Percentiles rank a stretch among this genome's conserved stretches.
These are phyloP conservation scores for Thumatha senex DNA, from an alignment of 2,888 invertebrate genomes.

Conservation along the genomic window DNA sequence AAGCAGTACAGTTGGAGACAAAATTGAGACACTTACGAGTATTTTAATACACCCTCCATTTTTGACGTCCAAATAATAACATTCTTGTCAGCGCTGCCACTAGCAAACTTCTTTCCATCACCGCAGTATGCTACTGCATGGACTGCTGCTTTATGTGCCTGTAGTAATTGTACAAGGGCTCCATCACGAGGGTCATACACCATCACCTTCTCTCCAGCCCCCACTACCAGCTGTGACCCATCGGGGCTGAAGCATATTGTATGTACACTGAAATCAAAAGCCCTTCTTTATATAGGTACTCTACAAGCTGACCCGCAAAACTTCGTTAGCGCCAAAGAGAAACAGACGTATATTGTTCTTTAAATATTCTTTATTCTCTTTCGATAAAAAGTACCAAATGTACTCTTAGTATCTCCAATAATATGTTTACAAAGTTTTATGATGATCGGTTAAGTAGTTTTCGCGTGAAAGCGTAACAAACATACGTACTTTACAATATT, in stretches of 20 bases:
- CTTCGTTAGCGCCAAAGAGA: background rate
- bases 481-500: too few relatives aligned
- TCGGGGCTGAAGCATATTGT: conserved; percentile 98
- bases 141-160: conserved; percentile 97
- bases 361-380: too few relatives aligned
- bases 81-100: conserved; percentile 97
- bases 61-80: conserved; percentile 99
- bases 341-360: too few relatives aligned
- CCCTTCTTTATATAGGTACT: background rate
- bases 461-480: too few relatives aligned
- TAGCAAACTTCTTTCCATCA: conserved; percentile 98
- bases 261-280: conserved; percentile 88
- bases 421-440: too few relatives aligned
- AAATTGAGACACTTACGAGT: conserved; percentile 89
- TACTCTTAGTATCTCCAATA: too few relatives aligned
- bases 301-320: background rate
- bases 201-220: conserved; percentile 96
- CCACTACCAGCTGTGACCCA: conserved; percentile 96
- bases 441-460: too few relatives aligned
- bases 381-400: too few relatives aligned
- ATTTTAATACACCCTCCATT: conserved; percentile 97
- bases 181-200: conserved; percentile 97
- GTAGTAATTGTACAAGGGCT: conserved; percentile 93
- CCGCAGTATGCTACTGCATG: conserved; percentile 95
- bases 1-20: too few relatives aligned